phyloP scores from a whole-genome alignment of 1,140 invertebrate genomes.

The Drosophila suzukii region DNA sequence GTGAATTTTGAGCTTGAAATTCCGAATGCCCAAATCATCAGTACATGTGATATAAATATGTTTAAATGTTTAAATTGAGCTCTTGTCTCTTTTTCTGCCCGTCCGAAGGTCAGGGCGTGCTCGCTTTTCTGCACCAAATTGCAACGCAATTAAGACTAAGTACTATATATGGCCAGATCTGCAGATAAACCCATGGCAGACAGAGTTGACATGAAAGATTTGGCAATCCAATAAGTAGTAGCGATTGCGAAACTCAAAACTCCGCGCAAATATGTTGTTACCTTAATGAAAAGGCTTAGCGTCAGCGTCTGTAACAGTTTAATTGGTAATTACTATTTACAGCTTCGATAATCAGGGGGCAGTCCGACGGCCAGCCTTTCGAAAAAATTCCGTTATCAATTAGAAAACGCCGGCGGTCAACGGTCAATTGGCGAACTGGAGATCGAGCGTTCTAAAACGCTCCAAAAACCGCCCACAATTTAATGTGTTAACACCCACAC shows the following conservation, averaged over 20 bases:
- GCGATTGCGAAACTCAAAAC: slow-evolving; percentile 36
- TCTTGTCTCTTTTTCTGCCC: slow-evolving; percentile 11
- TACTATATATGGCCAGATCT: slow-evolving; percentile 30
- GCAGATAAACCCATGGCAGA: slow-evolving; percentile 22
- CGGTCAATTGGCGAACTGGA: slow-evolving; percentile 13
- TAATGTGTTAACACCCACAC: slow-evolving; percentile 43
- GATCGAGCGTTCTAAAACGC: background rate
- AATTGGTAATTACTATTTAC: slow-evolving; percentile 54
- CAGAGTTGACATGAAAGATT: slow-evolving; percentile 45
- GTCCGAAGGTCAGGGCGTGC: slow-evolving; percentile 31
- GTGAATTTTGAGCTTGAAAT: slow-evolving; percentile 47
- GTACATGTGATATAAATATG: slow-evolving; percentile 39
- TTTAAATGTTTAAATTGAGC: slow-evolving; percentile 22
- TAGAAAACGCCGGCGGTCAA: slow-evolving; percentile 33
- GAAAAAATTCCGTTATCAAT: slow-evolving; percentile 71
- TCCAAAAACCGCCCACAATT: slow-evolving; percentile 22
- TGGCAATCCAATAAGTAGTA: slow-evolving; percentile 29
- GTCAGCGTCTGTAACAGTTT: slow-evolving; percentile 20
- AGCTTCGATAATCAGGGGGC: slow-evolving; percentile 34
- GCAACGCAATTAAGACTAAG: slow-evolving; percentile 53
- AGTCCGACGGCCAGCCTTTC: slow-evolving; percentile 32
- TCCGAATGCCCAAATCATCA: slow-evolving; percentile 23
- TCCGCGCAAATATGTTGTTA: slow-evolving; percentile 9
- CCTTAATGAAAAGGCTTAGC: slow-evolving; percentile 23
- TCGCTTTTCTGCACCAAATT: slow-evolving; percentile 54